These are phyloP conservation scores for Terrapene triunguis DNA, from an alignment of 2,113 vertebrate genomes.

Conservation along the genomic window DNA sequence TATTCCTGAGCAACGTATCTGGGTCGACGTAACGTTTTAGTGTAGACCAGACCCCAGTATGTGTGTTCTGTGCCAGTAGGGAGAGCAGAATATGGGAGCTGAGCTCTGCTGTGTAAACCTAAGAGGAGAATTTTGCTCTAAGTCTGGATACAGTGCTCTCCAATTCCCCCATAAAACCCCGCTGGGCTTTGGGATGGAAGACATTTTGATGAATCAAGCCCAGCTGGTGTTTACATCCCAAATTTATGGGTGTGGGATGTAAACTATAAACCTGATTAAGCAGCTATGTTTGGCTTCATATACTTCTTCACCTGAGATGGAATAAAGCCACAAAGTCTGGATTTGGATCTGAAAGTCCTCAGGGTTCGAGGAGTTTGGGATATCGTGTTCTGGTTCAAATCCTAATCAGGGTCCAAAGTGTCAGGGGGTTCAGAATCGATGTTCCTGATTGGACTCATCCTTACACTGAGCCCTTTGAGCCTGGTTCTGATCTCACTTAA, in stretches of 20 bases:
- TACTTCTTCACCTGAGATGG: not conserved
- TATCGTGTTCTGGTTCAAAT: not conserved
- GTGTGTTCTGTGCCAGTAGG: not conserved
- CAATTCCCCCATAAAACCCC: not conserved
- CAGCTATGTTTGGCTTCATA: not conserved
- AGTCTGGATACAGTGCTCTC: not conserved
- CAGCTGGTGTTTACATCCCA: not conserved
- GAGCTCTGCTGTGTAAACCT: not conserved
- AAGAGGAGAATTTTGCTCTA: not conserved
- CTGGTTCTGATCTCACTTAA: not conserved
- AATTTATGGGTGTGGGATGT: not conserved
- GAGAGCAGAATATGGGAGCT: not conserved
- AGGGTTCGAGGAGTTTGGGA: not conserved
- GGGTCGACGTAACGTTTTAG: not conserved
- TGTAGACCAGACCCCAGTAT: not conserved
- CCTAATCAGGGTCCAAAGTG: not conserved
- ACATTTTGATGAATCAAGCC: not conserved
- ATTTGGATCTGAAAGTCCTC: not conserved
- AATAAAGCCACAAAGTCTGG: not conserved
- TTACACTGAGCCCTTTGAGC: not conserved
- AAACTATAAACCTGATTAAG: not conserved
- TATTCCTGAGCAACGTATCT: not conserved
- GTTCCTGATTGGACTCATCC: not conserved
- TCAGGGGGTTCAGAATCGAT: not conserved
- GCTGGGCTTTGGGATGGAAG: not conserved